These are phyloP conservation scores for Enhydra lutris DNA, from an alignment of 2,113 vertebrate species.

Conservation along the genomic window DNA sequence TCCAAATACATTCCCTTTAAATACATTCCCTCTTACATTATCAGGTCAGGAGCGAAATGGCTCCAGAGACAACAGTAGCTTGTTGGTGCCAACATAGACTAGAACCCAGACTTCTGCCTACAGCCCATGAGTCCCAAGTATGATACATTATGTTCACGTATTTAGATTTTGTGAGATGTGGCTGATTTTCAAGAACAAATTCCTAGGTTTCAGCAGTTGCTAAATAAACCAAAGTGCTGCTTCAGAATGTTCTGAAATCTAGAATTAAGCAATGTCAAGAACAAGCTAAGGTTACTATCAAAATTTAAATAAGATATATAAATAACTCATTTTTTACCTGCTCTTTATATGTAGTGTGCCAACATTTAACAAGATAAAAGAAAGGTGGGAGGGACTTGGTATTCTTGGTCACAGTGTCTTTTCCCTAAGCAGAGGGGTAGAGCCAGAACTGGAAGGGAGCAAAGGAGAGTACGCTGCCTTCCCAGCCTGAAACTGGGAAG, in stretches of 20 bases:
- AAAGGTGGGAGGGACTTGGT: neutral
- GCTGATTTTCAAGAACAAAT: neutral
- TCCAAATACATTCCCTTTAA: neutral
- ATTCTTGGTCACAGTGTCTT: neutral
- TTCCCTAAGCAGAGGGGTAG: neutral
- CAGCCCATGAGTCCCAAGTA: neutral
- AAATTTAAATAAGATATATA: neutral
- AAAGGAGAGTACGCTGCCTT: neutral
- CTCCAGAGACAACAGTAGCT: neutral
- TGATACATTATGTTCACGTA: neutral
- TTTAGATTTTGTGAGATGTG: neutral
- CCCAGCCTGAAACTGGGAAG: neutral
- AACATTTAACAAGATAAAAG: neutral
- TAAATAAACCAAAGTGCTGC: neutral
- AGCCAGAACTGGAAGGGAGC: neutral
- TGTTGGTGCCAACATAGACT: neutral
- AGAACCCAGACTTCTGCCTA: neutral
- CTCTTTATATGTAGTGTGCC: neutral
- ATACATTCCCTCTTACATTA: neutral
- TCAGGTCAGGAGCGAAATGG: neutral
- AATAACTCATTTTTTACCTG: neutral
- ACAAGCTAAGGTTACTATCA: neutral
- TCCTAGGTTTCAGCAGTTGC: neutral
- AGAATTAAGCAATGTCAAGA: conserved; percentile 25
- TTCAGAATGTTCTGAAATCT: conserved; percentile 28